A percentile compares a stretch with the other conserved stretches of the same genome.
These are phyloP conservation scores for Bombus pascuorum DNA, from an alignment of 1,140 invertebrate genomes.

Conservation along the genomic window DNA sequence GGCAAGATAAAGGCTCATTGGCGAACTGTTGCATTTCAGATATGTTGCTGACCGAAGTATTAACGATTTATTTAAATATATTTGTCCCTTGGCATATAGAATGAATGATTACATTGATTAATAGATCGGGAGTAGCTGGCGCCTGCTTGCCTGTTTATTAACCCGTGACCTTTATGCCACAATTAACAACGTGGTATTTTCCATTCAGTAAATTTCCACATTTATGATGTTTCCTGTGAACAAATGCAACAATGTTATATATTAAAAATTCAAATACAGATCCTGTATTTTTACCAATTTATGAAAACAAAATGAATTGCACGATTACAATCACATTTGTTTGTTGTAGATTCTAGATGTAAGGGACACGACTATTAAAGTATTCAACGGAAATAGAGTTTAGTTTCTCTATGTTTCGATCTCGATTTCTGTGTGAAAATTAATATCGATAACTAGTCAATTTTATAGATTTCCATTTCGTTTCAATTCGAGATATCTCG, in stretches of 20 bases:
- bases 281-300: not conserved
- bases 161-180: constrained; percentile 62
- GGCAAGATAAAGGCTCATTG: not conserved
- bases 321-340: not conserved
- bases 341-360: not conserved
- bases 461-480: constrained; percentile 69
- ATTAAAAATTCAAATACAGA: not conserved
- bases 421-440: not conserved
- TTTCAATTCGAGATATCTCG: constrained; percentile 37
- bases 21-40: too few species aligned
- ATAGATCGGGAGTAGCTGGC: constrained; percentile 53
- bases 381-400: too few species aligned
- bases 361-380: too few species aligned
- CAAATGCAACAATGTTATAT: not conserved
- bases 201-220: constrained; percentile 45
- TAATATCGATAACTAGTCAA: constrained; percentile 39
- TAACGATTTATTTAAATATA: not conserved
- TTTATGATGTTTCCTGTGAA: not conserved
- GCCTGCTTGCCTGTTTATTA: constrained; percentile 69
- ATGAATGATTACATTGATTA: constrained; percentile 47
- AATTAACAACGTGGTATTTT: constrained; percentile 52
- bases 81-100: not conserved
- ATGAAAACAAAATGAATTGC: not conserved
- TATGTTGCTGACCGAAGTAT: not conserved
- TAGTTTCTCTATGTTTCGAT: not conserved